Conservation (phyloP, 2,888 invertebrate species). For the Synergus itoensis region DNA sequence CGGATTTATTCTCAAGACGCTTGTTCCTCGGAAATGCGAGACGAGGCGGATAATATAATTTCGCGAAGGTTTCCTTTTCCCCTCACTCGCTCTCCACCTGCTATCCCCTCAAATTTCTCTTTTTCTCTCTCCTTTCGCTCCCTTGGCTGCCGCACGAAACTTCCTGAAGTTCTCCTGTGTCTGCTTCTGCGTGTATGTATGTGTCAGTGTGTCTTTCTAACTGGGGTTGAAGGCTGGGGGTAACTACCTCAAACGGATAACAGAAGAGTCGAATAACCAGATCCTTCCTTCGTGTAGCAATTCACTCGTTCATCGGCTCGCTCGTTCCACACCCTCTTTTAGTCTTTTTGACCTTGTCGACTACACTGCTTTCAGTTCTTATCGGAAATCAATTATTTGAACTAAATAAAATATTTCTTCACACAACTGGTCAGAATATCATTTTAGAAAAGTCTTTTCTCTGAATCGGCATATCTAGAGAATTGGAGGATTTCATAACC, state of each 20-base stretch:
- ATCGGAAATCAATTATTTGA: neutral
- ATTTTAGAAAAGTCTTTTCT: no score
- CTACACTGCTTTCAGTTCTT: neutral
- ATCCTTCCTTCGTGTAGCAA: slow-evolving; percentile 53
- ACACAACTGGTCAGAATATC: no score
- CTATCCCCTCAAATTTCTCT: slow-evolving; percentile 14
- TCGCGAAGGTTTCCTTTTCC: slow-evolving; percentile 47
- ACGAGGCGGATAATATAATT: slow-evolving; percentile 54
- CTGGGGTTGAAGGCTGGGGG: slow-evolving; percentile 49
- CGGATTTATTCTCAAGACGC: slow-evolving; percentile 27
- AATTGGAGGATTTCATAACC: no score
- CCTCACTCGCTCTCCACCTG: slow-evolving; percentile 1
- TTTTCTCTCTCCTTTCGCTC: slow-evolving; percentile 21
- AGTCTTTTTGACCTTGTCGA: neutral
- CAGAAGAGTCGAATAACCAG: slow-evolving; percentile 63
- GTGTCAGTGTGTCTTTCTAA: slow-evolving; percentile 56
- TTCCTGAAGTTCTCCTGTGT: neutral
- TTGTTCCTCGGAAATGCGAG: slow-evolving; percentile 46
- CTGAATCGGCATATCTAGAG: no score
- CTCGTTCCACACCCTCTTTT: neutral
- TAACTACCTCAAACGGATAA: slow-evolving; percentile 68
- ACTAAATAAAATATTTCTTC: no score
- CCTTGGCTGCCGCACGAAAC: neutral
- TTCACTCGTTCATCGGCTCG: neutral
- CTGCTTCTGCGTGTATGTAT: neutral